Evolutionary conservation across 2,797 vertebrate species (phyloP), one percentile per base, ranked within the genome.

Genomic region (Percopsis omiscomaycus): DNA sequence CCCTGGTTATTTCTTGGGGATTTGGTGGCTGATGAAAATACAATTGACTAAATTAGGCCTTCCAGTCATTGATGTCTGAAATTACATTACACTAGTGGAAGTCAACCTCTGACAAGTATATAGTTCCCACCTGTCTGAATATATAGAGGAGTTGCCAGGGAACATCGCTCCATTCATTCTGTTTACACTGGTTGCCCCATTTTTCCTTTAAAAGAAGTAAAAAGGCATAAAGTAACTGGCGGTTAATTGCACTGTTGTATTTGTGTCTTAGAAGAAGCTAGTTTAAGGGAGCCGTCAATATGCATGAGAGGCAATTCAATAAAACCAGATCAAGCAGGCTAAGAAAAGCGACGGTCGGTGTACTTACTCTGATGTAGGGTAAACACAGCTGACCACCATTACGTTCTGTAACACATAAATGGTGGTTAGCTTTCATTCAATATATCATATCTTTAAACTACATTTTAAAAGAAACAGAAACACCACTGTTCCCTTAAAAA

Each of bases 91-190:
- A 52, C 50, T 69, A 63, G 49, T 71, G 64, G 64, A 72, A 74
- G 44, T 79, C 47, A 47, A 53, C 27, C 62, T 71, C 49, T 73
- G 27, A 74, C 27, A 74, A 66, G 48, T 65, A 50, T 67, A 58
- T 73, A 69, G 61, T 57, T 22, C 70, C 51, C 78, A 92, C 97
- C 96, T 96, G 73, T 97, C 95, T 81, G 95, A 90, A 89, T 94
- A 96, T 66, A 90, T 87, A 71, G 94, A 92, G 44, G 96, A 93
- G 85, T 93, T 96, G 76, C 94, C 95, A 80, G 96, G 94, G 88
- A 97, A 96, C 96, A 98, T 96, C 83, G 97, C 95, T 80, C 97
- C 96, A 85, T 98, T 99, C 95, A 98, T 94, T 86, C 94, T 92
- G 91, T 94, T 98, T 86, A 96, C 90, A 91, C 92, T 93, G 83